Evolutionary conservation across 2,797 vertebrate genomes (phyloP), one percentile per base, ranked within the genome.

Genomic region (Corythornis leucogaster): DNA sequence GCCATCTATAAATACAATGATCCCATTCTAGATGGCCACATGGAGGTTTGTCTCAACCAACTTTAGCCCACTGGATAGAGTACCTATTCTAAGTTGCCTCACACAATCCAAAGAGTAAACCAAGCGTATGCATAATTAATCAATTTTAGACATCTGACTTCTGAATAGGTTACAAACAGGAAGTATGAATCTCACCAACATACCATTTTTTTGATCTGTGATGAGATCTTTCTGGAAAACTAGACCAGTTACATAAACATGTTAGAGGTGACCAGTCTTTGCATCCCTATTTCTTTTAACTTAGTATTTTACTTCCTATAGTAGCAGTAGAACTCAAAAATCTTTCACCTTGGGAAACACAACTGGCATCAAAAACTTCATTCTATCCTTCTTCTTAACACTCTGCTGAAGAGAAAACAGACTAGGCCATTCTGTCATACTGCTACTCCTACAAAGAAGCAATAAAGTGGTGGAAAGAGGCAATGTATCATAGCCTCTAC

Each of bases 401-500:
- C 20, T 57, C 25, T 50, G 26, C 54, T 48, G 24, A 68, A 62
- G 26, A 30, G 21, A 76, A 79, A 78, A 69, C 7, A 35, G 62
- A 45, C 14, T 38, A 31, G 30, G 30, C 4, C 8, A 26, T 26
- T 82, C 40, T 67, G 35, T 17, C 31, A 33, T 2, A 18, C 33
- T 70, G 25, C 45, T 53, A 2, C 12, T 63, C 15, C 18, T 46
- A 38, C 38, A 30, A 64, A 35, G 43, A 21, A 40, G 20, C 9
- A 46, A 24, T 7, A 10, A 69, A 61, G 45, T 0, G 0, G 3
- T 10, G 31, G 30, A 43, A 73, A 28, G 31, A 26, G n/a, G 45
- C 11, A 64, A 28, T 0, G 1, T 5, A 15, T 15, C 1, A 1
- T 22, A 64, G 1, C 12, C 9, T 40, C 1, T 4, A 6, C n/a